phyloP scores from a whole-genome alignment of 2,113 vertebrate genomes.

The Butorides virescens region DNA sequence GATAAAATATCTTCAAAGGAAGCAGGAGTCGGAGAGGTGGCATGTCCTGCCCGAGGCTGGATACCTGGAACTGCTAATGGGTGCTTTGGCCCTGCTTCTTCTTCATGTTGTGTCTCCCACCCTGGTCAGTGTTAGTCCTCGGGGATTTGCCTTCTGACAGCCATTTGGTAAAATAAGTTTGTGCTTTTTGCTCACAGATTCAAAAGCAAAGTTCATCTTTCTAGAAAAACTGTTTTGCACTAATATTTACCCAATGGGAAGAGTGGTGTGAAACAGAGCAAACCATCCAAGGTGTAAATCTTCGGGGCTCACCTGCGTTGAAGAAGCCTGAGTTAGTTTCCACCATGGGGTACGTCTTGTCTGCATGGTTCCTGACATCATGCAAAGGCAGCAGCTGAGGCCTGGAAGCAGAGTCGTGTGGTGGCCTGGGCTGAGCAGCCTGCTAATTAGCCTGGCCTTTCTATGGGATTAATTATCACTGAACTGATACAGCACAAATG shows the following conservation, averaged over 20 bases:
- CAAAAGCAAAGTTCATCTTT: neutral
- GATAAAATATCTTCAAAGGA: neutral
- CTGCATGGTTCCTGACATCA: neutral
- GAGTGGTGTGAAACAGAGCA: neutral
- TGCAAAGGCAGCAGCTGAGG: neutral
- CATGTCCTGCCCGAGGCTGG: neutral
- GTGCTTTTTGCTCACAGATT: neutral
- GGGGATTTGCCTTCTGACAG: neutral
- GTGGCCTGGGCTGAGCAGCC: neutral
- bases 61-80: accelerated
- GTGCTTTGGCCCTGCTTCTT: neutral
- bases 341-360: neutral
- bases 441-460: constrained; percentile 10
- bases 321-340: neutral
- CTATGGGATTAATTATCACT: neutral
- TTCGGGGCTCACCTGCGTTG: accelerated
- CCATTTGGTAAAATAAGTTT: neutral
- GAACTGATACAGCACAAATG: neutral
- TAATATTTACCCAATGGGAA: neutral
- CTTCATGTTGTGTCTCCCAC: neutral
- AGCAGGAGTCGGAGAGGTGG: neutral
- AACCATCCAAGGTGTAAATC: accelerated
- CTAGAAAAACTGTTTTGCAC: neutral
- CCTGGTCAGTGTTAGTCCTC: neutral
- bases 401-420: neutral